phyloP scores from a whole-genome alignment of 30 jellyfish, hydroid and myxozoan species.

The Chrysaora quinquecirrha region DNA sequence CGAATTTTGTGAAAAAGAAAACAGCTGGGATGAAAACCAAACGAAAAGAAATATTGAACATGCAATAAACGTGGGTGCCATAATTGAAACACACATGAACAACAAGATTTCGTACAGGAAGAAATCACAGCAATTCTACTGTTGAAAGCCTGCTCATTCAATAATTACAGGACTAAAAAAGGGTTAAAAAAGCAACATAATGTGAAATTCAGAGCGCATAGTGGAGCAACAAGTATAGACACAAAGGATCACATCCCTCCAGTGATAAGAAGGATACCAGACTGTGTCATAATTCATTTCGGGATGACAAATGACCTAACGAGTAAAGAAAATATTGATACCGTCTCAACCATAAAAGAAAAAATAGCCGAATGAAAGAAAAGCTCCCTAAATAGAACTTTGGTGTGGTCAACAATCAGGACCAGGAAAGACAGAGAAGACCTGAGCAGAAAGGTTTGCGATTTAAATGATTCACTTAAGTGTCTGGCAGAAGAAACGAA shows the following conservation, averaged over 20 bases:
- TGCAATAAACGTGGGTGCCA: background rate
- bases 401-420: background rate
- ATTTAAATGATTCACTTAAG: background rate
- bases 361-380: background rate
- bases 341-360: background rate
- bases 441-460: background rate
- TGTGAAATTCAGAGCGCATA: background rate
- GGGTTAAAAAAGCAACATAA: background rate
- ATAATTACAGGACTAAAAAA: background rate
- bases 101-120: background rate
- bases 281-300: background rate
- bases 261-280: background rate
- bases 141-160: background rate
- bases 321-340: background rate
- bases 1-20: background rate
- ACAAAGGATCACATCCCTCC: background rate
- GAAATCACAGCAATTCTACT: background rate
- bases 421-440: background rate
- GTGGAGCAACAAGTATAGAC: background rate
- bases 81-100: background rate
- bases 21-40: background rate
- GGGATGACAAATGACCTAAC: background rate
- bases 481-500: background rate
- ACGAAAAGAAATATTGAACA: background rate
- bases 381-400: background rate